Percentiles rank a stretch among this genome's conserved stretches.
These are phyloP conservation scores for Nomada hirtipes DNA, from an alignment of 2,888 invertebrate genomes.

Conservation along the genomic window DNA sequence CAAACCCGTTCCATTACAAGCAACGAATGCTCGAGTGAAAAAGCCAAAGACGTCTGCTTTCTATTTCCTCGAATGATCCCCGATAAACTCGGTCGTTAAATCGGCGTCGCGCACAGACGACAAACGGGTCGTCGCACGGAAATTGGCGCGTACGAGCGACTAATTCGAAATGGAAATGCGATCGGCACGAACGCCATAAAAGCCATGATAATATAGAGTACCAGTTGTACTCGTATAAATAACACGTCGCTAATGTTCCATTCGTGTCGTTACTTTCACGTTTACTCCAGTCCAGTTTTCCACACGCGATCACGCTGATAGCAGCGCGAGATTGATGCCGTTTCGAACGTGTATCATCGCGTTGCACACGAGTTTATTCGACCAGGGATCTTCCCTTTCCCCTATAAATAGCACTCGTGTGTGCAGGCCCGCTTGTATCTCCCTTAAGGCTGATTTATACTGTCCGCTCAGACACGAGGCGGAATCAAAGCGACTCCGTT, in stretches of 20 bases:
- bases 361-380: constrained; percentile 15
- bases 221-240: not conserved
- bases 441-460: too few relatives aligned
- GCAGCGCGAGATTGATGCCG: not conserved
- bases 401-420: constrained; percentile 17
- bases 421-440: not conserved
- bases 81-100: not conserved
- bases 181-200: not conserved
- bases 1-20: too few relatives aligned
- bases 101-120: not conserved
- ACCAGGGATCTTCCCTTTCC: not conserved
- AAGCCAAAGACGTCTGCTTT: too few relatives aligned
- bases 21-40: too few relatives aligned
- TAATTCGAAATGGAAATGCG: constrained; percentile 30
- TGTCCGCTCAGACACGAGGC: too few relatives aligned
- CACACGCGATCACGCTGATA: constrained; percentile 6
- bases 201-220: not conserved
- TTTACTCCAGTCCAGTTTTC: constrained; percentile 8
- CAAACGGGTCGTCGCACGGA: not conserved
- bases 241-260: not conserved
- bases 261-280: not conserved
- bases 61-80: too few relatives aligned
- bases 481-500: too few relatives aligned
- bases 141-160: not conserved
- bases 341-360: constrained; percentile 8